Conservation (phyloP, 1,140 invertebrate genomes). For the Philotrypesis tridentata region DNA sequence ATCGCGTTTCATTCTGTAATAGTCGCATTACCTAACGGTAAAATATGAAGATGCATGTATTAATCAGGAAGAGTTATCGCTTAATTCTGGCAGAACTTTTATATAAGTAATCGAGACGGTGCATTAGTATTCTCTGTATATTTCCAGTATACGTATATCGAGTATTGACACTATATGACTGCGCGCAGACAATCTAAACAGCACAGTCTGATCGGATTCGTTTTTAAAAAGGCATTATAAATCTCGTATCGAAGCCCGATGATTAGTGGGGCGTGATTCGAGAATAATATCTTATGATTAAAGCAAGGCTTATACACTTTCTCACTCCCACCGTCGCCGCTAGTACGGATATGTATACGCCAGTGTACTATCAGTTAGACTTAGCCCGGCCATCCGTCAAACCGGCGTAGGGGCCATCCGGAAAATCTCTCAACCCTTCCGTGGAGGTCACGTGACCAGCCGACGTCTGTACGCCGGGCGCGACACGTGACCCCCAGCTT, state of each 20-base stretch:
- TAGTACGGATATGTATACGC: too few species aligned
- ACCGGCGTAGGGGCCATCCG: slow-evolving; percentile 52
- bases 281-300: slow-evolving; percentile 73
- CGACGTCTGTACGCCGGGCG: slow-evolving; percentile 41
- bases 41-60: too few species aligned
- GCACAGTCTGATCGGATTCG: slow-evolving; percentile 50
- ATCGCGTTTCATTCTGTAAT: neutral
- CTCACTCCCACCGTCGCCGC: neutral
- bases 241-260: slow-evolving; percentile 52
- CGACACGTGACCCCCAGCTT: slow-evolving; percentile 69
- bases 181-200: too few species aligned
- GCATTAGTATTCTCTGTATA: too few species aligned
- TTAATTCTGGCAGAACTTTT: too few species aligned
- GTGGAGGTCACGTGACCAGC: slow-evolving; percentile 70
- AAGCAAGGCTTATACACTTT: slow-evolving; percentile 63
- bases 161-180: too few species aligned
- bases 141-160: too few species aligned
- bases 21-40: neutral
- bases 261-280: slow-evolving; percentile 67
- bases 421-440: slow-evolving; percentile 74
- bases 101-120: too few species aligned
- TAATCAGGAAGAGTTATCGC: too few species aligned
- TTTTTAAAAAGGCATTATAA: slow-evolving; percentile 68
- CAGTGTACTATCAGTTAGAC: slow-evolving; percentile 72
- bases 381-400: slow-evolving; percentile 72